Percentiles rank a stretch among this genome's conserved stretches.
phyloP scores from a whole-genome alignment of 2,888 invertebrate genomes.

The Drosophila dives region DNA sequence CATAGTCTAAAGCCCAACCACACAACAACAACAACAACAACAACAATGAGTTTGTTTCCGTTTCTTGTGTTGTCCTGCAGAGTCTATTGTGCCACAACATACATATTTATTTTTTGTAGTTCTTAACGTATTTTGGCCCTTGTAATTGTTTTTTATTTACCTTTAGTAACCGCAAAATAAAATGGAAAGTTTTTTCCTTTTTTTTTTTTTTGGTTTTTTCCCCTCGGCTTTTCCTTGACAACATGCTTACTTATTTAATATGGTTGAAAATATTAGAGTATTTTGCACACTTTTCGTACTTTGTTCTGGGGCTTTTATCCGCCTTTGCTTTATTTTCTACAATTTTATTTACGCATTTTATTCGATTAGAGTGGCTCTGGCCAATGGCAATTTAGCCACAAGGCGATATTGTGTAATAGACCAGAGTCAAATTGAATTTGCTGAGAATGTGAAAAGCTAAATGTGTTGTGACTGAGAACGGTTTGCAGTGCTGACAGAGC shows the following conservation, averaged over 20 bases:
- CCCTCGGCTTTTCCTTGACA: constrained; percentile 9
- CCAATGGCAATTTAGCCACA: constrained; percentile 48
- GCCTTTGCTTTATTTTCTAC: constrained; percentile 31
- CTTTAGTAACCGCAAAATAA: constrained; percentile 20
- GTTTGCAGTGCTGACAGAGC: constrained; percentile 5
- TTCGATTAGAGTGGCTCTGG: constrained; percentile 59
- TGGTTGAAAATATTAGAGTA: constrained; percentile 47
- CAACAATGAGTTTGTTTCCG: constrained; percentile 67
- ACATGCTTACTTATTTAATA: constrained; percentile 27
- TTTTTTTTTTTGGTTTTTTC: constrained; percentile 12
- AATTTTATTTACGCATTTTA: constrained; percentile 73
- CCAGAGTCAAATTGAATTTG: constrained; percentile 67
- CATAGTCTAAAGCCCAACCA: constrained; percentile 16
- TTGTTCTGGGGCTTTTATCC: constrained; percentile 34
- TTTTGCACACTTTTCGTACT: constrained; percentile 44
- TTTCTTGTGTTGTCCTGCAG: constrained; percentile 45
- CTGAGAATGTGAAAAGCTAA: constrained; percentile 49
- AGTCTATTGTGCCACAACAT: constrained; percentile 31
- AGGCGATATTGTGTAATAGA: constrained; percentile 61
- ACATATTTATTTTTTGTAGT: constrained; percentile 3
- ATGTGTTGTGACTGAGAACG: constrained; percentile 23
- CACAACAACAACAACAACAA: constrained; percentile 18
- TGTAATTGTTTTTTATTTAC: constrained; percentile 62
- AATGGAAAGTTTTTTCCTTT: constrained; percentile 34
- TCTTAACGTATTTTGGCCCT: constrained; percentile 31